Evolutionary conservation across 2,797 vertebrate genomes (phyloP).

Genomic region (Mycteria americana): DNA sequence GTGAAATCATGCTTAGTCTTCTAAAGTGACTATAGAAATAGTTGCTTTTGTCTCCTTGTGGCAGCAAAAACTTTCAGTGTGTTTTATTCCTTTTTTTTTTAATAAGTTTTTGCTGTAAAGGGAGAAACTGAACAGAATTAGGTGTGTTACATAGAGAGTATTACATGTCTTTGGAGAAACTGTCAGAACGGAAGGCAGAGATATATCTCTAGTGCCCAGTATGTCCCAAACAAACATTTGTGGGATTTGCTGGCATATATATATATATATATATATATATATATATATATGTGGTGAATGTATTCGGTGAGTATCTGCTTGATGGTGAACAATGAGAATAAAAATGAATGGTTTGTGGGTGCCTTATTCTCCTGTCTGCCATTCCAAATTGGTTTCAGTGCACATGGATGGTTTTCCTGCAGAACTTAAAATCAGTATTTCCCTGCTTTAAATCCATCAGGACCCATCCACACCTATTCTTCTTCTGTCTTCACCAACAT

Average conservation of each 20-base stretch:
- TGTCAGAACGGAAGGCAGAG: neutral
- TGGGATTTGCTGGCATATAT: neutral
- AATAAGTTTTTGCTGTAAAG: neutral
- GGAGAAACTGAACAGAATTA: neutral
- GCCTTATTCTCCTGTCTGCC: neutral
- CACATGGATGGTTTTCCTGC: neutral
- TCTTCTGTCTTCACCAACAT: neutral
- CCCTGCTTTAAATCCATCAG: neutral
- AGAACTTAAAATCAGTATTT: neutral
- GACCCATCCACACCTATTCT: neutral
- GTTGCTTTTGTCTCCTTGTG: neutral
- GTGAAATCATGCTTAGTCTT: neutral
- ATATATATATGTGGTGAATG: neutral
- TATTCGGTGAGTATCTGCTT: neutral
- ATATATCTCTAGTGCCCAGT: neutral
- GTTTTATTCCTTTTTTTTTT: neutral
- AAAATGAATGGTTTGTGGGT: neutral
- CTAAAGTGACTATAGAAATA: neutral
- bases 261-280: fast-evolving
- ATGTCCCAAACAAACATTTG: neutral
- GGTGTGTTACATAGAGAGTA: neutral
- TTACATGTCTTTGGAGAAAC: neutral
- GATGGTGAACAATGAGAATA: neutral
- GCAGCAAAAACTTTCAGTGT: neutral
- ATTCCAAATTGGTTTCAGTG: neutral